Evolutionary conservation across 2,888 invertebrate species (phyloP).

Genomic region (Mesorhabditis belari): DNA sequence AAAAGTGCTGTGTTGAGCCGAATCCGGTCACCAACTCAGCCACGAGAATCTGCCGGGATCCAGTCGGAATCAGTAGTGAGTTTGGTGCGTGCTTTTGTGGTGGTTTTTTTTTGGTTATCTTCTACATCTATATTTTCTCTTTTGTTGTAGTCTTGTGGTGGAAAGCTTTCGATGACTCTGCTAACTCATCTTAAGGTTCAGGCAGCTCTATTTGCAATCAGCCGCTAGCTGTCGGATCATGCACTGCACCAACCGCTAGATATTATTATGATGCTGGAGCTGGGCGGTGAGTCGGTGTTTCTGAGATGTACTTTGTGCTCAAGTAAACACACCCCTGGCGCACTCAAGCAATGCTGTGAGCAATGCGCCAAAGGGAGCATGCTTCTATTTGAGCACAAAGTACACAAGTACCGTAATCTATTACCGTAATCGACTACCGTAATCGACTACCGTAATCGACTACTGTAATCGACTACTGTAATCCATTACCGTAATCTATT

Average conservation of each 20-base stretch:
- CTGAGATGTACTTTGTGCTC: no score
- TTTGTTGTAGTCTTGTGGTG: background rate
- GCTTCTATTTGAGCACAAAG: no score
- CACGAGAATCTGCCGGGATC: conserved; percentile 48
- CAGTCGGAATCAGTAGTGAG: conserved; percentile 45
- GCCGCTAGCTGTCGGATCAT: conserved; percentile 42
- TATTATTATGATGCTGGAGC: conserved; percentile 47
- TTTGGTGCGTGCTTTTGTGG: background rate
- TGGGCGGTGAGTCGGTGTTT: conserved; percentile 11
- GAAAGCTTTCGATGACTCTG: background rate
- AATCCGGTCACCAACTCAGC: conserved; percentile 48
- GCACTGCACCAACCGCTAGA: conserved; percentile 38
- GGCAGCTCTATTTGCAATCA: conserved; percentile 46
- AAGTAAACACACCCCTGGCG: no score
- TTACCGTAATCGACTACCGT: background rate
- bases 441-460: no score
- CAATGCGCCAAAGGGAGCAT: no score
- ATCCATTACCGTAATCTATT: no score
- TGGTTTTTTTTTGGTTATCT: background rate
- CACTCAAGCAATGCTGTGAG: no score
- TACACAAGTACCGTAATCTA: no score
- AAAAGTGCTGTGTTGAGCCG: conserved; percentile 52
- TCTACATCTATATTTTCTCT: background rate
- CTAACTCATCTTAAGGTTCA: conserved; percentile 3
- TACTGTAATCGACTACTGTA: no score